Conservation (phyloP, 2,888 invertebrate species). For the Andrena praecox region DNA sequence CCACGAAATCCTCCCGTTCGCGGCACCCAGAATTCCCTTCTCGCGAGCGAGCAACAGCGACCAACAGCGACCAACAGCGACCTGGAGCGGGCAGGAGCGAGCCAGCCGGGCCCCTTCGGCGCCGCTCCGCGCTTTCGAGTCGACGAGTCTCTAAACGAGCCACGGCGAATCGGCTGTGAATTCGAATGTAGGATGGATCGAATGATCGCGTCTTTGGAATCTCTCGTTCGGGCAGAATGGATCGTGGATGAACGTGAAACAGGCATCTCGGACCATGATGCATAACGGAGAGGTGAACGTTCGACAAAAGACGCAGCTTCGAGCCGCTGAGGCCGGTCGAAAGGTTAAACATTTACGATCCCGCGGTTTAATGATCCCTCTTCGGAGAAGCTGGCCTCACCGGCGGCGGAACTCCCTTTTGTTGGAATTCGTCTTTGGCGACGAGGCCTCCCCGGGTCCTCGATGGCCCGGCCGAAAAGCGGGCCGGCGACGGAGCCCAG, state of each 20-base stretch:
- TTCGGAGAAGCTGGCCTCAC: conserved; percentile 54
- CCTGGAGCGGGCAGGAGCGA: not conserved
- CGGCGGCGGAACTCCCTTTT: not conserved
- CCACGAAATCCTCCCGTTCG: conserved; percentile 72
- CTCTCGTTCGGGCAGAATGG: not conserved
- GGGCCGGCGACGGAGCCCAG: not conserved
- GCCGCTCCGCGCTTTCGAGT: not conserved
- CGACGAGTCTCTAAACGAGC: conserved; percentile 3
- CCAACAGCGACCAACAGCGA: not conserved
- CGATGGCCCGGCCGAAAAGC: not conserved
- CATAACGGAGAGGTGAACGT: conserved; percentile 40
- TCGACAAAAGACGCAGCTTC: conserved; percentile 28
- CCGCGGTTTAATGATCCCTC: conserved; percentile 59
- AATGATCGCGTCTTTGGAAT: not conserved
- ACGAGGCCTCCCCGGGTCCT: not conserved
- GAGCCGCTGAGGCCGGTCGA: conserved; percentile 38
- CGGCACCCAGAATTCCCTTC: conserved; percentile 54
- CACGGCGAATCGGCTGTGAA: conserved; percentile 11
- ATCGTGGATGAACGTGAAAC: not conserved
- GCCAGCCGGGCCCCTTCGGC: not conserved
- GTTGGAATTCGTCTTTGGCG: not conserved
- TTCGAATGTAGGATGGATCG: not conserved
- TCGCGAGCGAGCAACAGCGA: conserved; percentile 7
- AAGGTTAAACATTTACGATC: conserved; percentile 70
- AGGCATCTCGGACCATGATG: conserved; percentile 7